Conservation (phyloP, 2,113 vertebrate species). For the Coptodon rendalli region DNA sequence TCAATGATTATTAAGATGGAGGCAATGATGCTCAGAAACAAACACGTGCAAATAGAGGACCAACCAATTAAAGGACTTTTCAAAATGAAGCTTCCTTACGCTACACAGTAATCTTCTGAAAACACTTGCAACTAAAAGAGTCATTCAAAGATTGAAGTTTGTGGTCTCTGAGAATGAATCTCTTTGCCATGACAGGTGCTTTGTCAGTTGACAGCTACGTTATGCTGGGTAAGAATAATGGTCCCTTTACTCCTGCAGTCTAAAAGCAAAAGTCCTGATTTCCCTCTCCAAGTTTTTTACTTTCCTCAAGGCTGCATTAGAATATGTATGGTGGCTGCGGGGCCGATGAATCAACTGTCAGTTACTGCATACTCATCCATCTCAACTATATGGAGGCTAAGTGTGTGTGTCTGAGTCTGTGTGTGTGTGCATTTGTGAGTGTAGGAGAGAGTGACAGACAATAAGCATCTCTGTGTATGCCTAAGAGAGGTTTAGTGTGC, state of each 20-base stretch:
- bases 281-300: neutral
- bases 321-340: constrained; percentile 38
- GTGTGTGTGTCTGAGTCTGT: neutral
- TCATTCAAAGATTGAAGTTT: neutral
- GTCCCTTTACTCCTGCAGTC: neutral
- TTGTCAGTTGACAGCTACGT: constrained; percentile 26
- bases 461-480: neutral
- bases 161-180: constrained; percentile 2
- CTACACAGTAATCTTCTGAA: neutral
- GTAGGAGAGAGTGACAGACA: neutral
- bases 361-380: constrained; percentile 17
- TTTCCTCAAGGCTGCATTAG: constrained; percentile 26
- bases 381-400: neutral
- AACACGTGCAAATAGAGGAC: neutral
- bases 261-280: constrained; percentile 30
- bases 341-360: constrained; percentile 44
- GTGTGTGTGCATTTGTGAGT: neutral
- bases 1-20: neutral
- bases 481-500: neutral
- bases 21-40: neutral
- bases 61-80: neutral
- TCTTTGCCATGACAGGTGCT: constrained; percentile 6
- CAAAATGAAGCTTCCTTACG: neutral
- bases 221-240: constrained; percentile 27
- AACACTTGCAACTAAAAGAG: neutral